phyloP scores from a whole-genome alignment of 1,140 invertebrate genomes.

The Drosophila micromelanica region DNA sequence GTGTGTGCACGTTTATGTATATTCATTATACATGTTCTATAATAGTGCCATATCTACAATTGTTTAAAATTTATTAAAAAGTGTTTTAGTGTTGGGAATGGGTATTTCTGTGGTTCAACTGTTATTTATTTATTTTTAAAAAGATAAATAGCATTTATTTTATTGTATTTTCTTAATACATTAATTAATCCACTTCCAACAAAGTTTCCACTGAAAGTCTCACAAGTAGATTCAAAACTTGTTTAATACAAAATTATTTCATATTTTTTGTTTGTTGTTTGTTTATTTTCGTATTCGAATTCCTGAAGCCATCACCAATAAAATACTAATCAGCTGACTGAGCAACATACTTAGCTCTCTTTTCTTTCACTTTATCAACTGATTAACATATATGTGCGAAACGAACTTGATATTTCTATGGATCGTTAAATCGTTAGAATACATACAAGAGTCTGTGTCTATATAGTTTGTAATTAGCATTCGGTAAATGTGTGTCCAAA shows the following conservation, averaged over 20 bases:
- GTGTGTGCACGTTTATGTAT: not conserved
- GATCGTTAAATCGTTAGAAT: constrained; percentile 42
- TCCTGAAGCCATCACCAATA: constrained; percentile 50
- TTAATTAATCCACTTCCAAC: too few relatives aligned
- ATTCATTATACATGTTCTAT: not conserved
- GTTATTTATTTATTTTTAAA: too few relatives aligned
- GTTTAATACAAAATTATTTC: not conserved
- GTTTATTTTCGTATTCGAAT: constrained; percentile 8
- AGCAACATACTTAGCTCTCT: constrained; percentile 33
- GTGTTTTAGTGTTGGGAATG: too few relatives aligned
- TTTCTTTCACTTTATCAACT: constrained; percentile 68
- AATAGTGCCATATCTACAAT: not conserved
- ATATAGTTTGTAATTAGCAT: constrained; percentile 59
- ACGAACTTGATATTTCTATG: constrained; percentile 73
- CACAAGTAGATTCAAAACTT: too few relatives aligned
- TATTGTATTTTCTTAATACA: too few relatives aligned
- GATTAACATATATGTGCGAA: constrained; percentile 70
- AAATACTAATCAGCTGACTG: constrained; percentile 76
- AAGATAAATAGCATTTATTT: too few relatives aligned
- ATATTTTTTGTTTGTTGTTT: constrained; percentile 29
- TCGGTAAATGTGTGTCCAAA: not conserved
- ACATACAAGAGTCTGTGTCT: constrained; percentile 26
- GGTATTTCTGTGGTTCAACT: too few relatives aligned
- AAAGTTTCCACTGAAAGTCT: too few relatives aligned
- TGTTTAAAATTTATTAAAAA: not conserved